A percentile compares a stretch with the other conserved stretches of the same genome.
Conservation (phyloP, 2,888 invertebrate genomes). For the Stenodera caucasica region DNA sequence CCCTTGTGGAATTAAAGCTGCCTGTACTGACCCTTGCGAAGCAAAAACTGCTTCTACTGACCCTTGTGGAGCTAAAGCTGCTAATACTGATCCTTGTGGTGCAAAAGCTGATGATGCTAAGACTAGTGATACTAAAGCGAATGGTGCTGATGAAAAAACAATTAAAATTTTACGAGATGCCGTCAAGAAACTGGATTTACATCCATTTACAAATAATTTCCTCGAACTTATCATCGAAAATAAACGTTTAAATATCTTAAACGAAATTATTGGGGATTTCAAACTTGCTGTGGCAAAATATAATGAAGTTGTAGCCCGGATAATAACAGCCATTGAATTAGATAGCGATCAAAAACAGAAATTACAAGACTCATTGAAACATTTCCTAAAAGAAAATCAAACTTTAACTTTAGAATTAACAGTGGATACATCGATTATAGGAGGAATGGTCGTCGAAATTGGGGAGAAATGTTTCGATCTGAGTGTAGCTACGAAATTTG, state of each 20-base stretch:
- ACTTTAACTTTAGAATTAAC: background rate
- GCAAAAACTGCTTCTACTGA: too few relatives aligned
- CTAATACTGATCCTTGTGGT: too few relatives aligned
- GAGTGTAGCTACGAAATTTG: conserved; percentile 15
- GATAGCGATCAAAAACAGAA: background rate
- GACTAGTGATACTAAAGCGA: too few relatives aligned
- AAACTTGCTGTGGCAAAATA: background rate
- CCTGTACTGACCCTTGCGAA: too few relatives aligned
- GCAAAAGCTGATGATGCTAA: too few relatives aligned
- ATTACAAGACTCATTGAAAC: background rate
- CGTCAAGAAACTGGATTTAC: background rate
- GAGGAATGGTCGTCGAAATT: conserved; percentile 2
- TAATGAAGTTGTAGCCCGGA: background rate
- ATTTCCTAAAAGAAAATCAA: background rate
- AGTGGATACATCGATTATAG: background rate
- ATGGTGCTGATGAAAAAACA: background rate
- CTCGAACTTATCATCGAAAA: background rate
- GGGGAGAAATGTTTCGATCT: conserved; percentile 7
- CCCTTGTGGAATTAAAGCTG: too few relatives aligned
- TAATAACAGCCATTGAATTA: background rate
- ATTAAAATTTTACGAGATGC: background rate
- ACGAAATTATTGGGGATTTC: background rate
- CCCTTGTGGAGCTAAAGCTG: too few relatives aligned
- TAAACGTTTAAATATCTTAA: background rate
- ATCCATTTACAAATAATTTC: background rate